Evolutionary conservation across 2,888 invertebrate genomes (phyloP).

Genomic region (Chloromyia formosa): DNA sequence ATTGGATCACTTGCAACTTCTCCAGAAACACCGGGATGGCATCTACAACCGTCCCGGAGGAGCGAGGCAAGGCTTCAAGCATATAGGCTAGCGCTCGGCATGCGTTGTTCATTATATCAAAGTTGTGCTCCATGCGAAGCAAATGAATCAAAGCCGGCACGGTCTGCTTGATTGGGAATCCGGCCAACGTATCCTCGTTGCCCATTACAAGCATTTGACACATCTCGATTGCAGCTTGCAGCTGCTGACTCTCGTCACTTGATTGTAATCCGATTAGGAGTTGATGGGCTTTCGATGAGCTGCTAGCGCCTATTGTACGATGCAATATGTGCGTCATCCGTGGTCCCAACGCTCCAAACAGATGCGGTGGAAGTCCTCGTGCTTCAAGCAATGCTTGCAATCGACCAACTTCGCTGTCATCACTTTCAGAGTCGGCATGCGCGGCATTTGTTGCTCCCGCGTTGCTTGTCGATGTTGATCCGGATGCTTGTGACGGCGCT

Average conservation of each 20-base stretch:
- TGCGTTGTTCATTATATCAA: conserved; percentile 99
- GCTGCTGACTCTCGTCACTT: conserved; percentile 93
- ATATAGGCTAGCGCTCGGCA: conserved; percentile 98
- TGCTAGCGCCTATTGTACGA: conserved; percentile 89
- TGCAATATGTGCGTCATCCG: conserved; percentile 96
- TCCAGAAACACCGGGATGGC: conserved; percentile 97
- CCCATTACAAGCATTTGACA: conserved; percentile 99
- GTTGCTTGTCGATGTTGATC: conserved; percentile 46
- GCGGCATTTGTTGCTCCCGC: conserved; percentile 51
- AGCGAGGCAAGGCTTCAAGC: conserved; percentile 97
- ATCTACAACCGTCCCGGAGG: conserved; percentile 94
- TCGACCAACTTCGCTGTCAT: conserved; percentile 95
- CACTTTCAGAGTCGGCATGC: conserved; percentile 75
- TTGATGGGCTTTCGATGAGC: conserved; percentile 91
- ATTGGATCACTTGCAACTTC: conserved; percentile 96
- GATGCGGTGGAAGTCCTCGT: conserved; percentile 93
- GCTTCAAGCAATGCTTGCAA: conserved; percentile 94
- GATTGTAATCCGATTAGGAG: conserved; percentile 91
- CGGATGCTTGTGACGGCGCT: conserved; percentile 25
- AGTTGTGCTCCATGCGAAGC: conserved; percentile 97
- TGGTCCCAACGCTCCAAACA: conserved; percentile 94
- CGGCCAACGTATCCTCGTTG: conserved; percentile 96
- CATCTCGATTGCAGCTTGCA: conserved; percentile 98
- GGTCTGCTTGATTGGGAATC: conserved; percentile 98
- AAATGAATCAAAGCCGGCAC: conserved; percentile 93